Evolutionary conservation across 2,888 invertebrate species (phyloP).

Genomic region (Papilio demoleus): DNA sequence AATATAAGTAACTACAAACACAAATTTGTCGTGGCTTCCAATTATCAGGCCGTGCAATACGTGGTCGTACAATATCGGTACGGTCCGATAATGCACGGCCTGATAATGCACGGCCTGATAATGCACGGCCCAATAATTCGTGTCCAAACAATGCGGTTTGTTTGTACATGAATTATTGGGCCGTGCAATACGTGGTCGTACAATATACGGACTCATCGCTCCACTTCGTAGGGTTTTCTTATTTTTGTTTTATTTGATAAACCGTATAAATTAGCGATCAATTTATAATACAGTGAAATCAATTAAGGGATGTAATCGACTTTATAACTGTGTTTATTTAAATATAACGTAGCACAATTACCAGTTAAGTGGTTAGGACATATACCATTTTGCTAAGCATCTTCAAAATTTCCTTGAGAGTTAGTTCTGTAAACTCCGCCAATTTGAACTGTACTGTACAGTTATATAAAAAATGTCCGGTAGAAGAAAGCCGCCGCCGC

Average conservation of each 20-base stretch:
- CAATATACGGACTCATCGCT: no score
- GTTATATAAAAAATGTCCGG: slow-evolving; percentile 63
- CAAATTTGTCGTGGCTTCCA: no score
- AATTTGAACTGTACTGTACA: slow-evolving; percentile 38
- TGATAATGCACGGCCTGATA: no score
- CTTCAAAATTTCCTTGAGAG: slow-evolving; percentile 30
- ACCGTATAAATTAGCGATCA: slow-evolving; percentile 7
- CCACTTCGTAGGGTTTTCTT: slow-evolving; percentile 25
- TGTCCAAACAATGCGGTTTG: no score
- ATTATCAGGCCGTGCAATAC: no score
- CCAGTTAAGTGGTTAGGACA: slow-evolving; percentile 61
- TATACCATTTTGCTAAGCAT: slow-evolving; percentile 82
- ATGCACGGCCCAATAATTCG: no score
- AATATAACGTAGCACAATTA: neutral
- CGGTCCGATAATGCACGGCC: no score
- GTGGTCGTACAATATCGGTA: no score
- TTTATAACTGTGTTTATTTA: slow-evolving; percentile 18
- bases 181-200: no score
- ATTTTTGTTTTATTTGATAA: slow-evolving; percentile 35
- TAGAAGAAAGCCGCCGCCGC: slow-evolving; percentile 66
- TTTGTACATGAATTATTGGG: no score
- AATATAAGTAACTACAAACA: no score
- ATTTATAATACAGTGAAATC: slow-evolving; percentile 10
- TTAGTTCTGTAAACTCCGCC: slow-evolving; percentile 14
- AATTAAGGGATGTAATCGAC: neutral